Percentiles rank a stretch among this genome's conserved stretches.
Evolutionary conservation across 2,797 vertebrate genomes (phyloP).

Genomic region (Peromyscus eremicus): DNA sequence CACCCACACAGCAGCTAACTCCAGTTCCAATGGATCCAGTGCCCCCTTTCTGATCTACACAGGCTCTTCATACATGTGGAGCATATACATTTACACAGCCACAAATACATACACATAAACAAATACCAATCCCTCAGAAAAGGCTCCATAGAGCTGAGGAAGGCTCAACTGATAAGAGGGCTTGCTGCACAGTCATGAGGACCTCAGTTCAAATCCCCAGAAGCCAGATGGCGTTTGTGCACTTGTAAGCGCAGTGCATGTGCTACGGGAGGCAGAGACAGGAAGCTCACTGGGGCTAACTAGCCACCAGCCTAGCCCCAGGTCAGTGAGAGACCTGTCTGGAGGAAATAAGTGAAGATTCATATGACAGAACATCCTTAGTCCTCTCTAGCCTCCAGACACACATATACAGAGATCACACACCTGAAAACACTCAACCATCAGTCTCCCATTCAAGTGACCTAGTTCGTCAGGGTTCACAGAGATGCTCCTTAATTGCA

Average conservation of each 20-base stretch:
- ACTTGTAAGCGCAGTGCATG: neutral
- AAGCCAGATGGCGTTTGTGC: neutral
- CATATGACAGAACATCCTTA: neutral
- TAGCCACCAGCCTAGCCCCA: neutral
- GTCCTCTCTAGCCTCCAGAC: neutral
- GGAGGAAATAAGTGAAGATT: neutral
- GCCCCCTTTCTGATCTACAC: neutral
- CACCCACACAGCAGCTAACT: neutral
- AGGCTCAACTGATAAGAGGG: neutral
- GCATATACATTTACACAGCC: neutral
- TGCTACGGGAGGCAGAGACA: neutral
- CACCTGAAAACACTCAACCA: neutral
- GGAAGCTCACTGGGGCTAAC: neutral
- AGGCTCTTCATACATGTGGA: neutral
- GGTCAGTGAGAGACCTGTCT: neutral
- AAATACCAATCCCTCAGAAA: neutral
- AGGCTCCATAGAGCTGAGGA: neutral
- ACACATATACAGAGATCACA: neutral
- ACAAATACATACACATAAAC: neutral
- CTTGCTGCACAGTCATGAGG: neutral
- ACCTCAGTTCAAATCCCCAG: neutral
- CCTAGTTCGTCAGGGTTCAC: neutral
- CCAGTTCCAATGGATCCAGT: neutral
- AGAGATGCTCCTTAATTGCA: slow-evolving; percentile 26
- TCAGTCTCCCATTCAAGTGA: neutral